These are phyloP conservation scores for Andrena flavipes DNA, from an alignment of 2,888 invertebrate species.

Conservation along the genomic window DNA sequence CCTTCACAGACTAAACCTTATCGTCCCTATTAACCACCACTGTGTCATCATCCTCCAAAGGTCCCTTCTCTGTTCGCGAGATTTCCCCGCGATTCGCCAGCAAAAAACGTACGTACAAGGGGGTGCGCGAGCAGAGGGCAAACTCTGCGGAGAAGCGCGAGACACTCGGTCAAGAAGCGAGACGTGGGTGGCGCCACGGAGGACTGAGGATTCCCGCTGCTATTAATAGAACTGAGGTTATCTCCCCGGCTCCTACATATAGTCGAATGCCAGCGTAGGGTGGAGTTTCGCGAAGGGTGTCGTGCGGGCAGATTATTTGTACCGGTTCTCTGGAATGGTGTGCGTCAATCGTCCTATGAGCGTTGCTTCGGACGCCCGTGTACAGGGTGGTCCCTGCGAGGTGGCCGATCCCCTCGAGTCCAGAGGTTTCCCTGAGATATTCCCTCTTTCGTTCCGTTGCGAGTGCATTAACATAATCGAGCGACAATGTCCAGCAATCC, in stretches of 20 bases:
- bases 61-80: neutral
- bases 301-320: constrained; percentile 72
- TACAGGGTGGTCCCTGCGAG: constrained; percentile 44
- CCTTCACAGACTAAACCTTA: no score
- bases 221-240: constrained; percentile 78
- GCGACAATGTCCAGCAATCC: no score
- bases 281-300: constrained; percentile 67
- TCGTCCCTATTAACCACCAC: no score
- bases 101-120: neutral
- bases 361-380: neutral
- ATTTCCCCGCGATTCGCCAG: neutral
- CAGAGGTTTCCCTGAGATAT: no score
- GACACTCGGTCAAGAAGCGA: constrained; percentile 56
- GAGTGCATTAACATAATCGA: no score
- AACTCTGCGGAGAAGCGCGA: constrained; percentile 7
- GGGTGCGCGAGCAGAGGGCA: constrained; percentile 26
- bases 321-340: constrained; percentile 80
- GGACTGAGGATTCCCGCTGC: constrained; percentile 56
- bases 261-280: constrained; percentile 69
- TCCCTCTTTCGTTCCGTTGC: no score
- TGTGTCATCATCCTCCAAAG: neutral
- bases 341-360: constrained; percentile 56
- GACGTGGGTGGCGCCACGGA: constrained; percentile 52
- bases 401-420: neutral
- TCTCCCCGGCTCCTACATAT: constrained; percentile 76